Conservation (phyloP, 2,113 vertebrate genomes). For the Apodemus speciosus region DNA sequence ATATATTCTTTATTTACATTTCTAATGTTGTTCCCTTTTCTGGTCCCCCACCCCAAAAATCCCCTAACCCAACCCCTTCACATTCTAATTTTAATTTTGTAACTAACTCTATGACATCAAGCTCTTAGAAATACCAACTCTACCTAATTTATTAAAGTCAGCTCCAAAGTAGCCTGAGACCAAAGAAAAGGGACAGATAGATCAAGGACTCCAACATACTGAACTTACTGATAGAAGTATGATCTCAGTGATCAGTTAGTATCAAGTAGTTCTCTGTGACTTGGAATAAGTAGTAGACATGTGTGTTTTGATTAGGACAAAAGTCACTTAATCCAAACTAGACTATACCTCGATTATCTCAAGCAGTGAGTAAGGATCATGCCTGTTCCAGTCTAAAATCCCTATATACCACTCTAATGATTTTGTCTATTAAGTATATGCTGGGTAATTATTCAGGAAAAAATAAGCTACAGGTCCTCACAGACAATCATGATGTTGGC, state of each 20-base stretch:
- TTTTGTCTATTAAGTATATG: neutral
- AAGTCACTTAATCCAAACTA: neutral
- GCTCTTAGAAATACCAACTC: neutral
- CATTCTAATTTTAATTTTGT: neutral
- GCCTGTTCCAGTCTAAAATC: neutral
- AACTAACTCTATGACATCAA: neutral
- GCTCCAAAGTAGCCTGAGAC: neutral
- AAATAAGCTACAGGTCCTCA: neutral
- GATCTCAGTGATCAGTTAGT: neutral
- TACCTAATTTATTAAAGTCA: neutral
- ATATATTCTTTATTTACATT: no score
- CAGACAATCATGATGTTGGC: neutral
- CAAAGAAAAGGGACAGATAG: neutral
- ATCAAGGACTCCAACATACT: neutral
- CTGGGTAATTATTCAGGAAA: neutral
- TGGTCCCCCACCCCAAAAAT: no score
- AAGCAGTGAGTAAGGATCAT: neutral
- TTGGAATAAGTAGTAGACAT: neutral
- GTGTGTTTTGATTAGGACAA: neutral
- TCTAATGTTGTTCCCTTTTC: no score
- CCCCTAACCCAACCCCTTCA: neutral
- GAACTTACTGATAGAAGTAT: neutral
- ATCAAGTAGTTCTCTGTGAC: neutral
- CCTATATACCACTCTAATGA: neutral
- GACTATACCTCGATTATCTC: neutral